Evolutionary conservation across 2,888 invertebrate genomes (phyloP), one percentile per base, ranked within the genome.

Genomic region (Carabus problematicus): DNA sequence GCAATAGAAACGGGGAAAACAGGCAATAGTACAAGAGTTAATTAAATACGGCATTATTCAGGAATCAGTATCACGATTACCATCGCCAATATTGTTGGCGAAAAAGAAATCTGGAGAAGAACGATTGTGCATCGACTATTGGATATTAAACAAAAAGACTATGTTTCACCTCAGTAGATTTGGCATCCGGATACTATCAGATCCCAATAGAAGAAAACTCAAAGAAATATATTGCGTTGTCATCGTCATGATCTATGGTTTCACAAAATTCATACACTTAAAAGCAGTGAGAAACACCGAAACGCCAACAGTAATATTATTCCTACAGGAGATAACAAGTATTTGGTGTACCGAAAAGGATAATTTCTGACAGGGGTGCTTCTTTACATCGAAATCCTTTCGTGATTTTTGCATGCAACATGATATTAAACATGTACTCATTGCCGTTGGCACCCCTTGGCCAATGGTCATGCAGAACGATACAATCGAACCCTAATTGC

Each of bases 311-410:
- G 75, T 76, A 0, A 69, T 78, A 14, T 73, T 62, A 60, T 71
- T 73, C 11, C 43, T 80, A 6, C 63, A 72, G 55, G 70, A 76
- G 41, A 70, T 78, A 9, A 70, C 55, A 40, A 63, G 8, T n/a
- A 71, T 77, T 75, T 69, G 77, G 79, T 0, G 72, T 71, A 18
- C 75, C 76, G 12, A 73, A 62, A 1, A 68, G 75, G n/a, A 71
- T 80, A n/a, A 76, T 82, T n/a, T 75, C 76, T 0, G 81, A 82
- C 68, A 70, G 77, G 39, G 81, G 81, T 9, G 76, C 77, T 11
- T 74, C 75, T 82, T 79, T 64, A 82, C 80, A 0, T 76, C 78
- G 0, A 72, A 74, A 12, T 45, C 62, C 1, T 82, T 82, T 66
- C 68, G 74, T 56, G 66, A 72, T 2, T 79, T 77, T 66, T 81